Percentiles rank a stretch among this genome's conserved stretches.
Conservation (phyloP, 1,140 invertebrate genomes). For the Plodia interpunctella region DNA sequence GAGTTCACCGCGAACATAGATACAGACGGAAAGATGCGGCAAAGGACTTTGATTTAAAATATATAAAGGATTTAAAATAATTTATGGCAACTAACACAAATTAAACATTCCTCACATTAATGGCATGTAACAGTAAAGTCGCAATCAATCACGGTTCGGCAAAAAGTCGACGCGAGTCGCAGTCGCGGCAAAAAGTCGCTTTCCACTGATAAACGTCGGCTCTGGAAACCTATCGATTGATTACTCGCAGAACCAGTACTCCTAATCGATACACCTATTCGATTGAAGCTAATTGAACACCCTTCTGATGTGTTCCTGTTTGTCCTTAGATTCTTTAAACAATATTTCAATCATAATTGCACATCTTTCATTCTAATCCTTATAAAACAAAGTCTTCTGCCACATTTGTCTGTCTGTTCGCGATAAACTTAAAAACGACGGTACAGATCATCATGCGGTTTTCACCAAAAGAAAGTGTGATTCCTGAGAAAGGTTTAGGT, state of each 20-base stretch:
- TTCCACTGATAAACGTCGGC: conserved; percentile 1
- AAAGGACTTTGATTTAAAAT: no score
- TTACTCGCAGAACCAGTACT: conserved; percentile 3
- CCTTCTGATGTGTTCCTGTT: background rate
- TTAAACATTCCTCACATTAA: background rate
- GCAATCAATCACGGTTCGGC: background rate
- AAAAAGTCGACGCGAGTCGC: background rate
- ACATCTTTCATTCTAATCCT: no score
- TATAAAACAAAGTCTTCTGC: no score
- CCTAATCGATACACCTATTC: background rate
- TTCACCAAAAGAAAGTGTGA: no score
- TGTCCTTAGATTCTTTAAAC: background rate
- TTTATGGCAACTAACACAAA: no score
- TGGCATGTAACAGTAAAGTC: background rate
- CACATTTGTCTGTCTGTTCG: no score
- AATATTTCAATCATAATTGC: background rate
- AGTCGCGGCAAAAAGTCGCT: background rate
- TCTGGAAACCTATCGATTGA: conserved; percentile 5
- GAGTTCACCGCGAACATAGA: no score
- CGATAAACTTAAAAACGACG: no score
- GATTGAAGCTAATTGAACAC: conserved; percentile 5
- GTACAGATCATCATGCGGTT: no score
- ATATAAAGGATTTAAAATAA: no score
- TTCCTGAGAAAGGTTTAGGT: no score
- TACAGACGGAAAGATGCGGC: no score